Evolutionary conservation across 2,113 vertebrate species (phyloP).

Genomic region (Pterocles gutturalis): DNA sequence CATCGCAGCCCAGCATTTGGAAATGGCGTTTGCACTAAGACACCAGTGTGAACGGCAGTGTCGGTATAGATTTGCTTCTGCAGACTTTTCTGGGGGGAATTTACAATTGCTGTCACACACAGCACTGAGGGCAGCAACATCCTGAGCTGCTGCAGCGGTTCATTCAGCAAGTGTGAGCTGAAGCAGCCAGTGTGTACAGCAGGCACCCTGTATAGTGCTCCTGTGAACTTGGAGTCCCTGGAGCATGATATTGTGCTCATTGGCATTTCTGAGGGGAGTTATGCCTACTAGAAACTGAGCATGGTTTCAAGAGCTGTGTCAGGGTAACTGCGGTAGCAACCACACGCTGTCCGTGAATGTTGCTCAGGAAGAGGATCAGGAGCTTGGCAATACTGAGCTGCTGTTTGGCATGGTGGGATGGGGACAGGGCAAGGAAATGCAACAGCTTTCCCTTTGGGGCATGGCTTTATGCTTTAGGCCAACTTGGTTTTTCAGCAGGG

Average conservation of each 20-base stretch:
- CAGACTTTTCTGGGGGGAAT: background rate
- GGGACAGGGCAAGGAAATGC: background rate
- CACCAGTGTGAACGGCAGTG: no score
- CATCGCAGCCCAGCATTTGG: background rate
- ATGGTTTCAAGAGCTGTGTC: background rate
- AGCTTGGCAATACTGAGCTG: background rate
- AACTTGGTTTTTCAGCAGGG: background rate
- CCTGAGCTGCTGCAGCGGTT: background rate
- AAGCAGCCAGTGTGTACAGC: background rate
- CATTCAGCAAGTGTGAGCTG: background rate
- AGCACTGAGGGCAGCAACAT: background rate
- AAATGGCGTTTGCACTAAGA: background rate
- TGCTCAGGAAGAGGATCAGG: background rate
- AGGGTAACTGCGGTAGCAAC: background rate
- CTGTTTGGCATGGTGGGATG: background rate
- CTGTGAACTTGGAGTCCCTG: background rate
- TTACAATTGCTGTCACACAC: background rate
- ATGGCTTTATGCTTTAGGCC: background rate
- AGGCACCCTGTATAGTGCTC: background rate
- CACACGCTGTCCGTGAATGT: fast-evolving
- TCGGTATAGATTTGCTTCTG: background rate
- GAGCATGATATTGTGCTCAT: fast-evolving
- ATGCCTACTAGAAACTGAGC: background rate
- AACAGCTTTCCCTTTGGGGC: background rate
- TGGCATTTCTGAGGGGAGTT: background rate